phyloP scores from a whole-genome alignment of 2,113 vertebrate species.

The Pseudopodoces humilis region DNA sequence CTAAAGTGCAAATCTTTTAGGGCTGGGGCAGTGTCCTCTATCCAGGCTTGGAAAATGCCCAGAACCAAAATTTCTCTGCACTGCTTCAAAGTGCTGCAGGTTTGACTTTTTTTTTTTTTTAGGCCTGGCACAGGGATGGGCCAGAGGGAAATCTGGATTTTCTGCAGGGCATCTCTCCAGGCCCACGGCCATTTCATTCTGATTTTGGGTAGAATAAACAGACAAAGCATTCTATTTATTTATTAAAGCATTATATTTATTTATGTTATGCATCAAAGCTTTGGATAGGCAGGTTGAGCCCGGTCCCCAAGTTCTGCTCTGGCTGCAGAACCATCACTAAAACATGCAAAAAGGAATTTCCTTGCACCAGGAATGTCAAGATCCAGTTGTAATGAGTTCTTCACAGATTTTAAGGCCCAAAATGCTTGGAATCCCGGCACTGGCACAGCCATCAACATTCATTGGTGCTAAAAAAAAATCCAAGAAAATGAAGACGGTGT shows the following conservation, averaged over 20 bases:
- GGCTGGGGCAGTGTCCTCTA: no score
- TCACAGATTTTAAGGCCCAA: slow-evolving; percentile 62
- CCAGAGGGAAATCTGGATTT: not conserved
- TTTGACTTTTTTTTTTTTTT: not conserved
- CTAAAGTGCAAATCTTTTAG: no score
- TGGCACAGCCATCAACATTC: not conserved
- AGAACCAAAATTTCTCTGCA: not conserved
- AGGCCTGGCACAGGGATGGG: not conserved
- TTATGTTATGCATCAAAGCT: slow-evolving; percentile 1
- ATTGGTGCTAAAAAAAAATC: not conserved
- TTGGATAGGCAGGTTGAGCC: not conserved
- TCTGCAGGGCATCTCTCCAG: not conserved
- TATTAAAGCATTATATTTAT: slow-evolving; percentile 46
- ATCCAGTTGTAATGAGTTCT: not conserved
- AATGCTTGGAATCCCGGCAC: slow-evolving; percentile 62
- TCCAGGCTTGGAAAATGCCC: not conserved
- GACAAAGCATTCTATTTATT: not conserved
- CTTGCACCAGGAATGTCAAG: not conserved
- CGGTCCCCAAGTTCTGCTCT: not conserved
- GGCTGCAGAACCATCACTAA: not conserved
- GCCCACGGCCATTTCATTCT: not conserved
- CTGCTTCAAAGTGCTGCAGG: not conserved
- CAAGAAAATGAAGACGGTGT: not conserved
- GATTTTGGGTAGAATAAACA: not conserved
- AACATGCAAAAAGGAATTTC: not conserved